phyloP scores from a whole-genome alignment of 2,113 vertebrate genomes.

The Paedocypris sp. region DNA sequence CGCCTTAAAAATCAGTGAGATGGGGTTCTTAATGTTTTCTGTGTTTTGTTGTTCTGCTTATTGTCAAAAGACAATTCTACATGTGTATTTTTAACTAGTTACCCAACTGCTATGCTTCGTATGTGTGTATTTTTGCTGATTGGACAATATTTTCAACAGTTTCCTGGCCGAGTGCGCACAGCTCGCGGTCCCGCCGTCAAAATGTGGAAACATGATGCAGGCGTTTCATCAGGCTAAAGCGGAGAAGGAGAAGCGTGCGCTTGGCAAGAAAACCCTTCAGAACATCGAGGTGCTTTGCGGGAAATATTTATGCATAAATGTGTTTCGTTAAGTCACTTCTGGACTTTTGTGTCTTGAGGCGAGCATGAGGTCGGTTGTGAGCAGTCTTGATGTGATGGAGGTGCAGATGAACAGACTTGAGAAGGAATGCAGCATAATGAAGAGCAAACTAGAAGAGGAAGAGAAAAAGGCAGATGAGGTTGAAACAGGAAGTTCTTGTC shows the following conservation, averaged over 20 bases:
- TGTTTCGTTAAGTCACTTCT: background rate
- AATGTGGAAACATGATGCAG: constrained; percentile 16
- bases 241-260: constrained; percentile 41
- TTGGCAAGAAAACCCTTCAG: constrained; percentile 37
- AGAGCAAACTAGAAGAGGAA: constrained; percentile 44
- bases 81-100: no score
- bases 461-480: constrained; percentile 54
- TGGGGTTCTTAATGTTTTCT: no score
- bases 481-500: background rate
- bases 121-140: no score
- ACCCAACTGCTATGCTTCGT: no score
- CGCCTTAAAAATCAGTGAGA: constrained; percentile 50
- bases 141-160: constrained; percentile 25
- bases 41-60: no score
- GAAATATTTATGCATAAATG: background rate
- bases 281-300: constrained; percentile 42
- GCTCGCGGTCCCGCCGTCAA: constrained; percentile 50
- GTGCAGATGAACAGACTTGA: constrained; percentile 36
- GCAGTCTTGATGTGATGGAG: constrained; percentile 45
- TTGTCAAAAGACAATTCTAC: no score
- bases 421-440: constrained; percentile 36
- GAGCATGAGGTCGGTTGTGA: constrained; percentile 37
- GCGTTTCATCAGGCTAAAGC: constrained; percentile 35
- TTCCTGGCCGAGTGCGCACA: constrained; percentile 50
- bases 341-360: constrained; percentile 33